Evolutionary conservation across 2,113 vertebrate species (phyloP), one percentile per base, ranked within the genome.

Genomic region (Amblyornis subalaris): DNA sequence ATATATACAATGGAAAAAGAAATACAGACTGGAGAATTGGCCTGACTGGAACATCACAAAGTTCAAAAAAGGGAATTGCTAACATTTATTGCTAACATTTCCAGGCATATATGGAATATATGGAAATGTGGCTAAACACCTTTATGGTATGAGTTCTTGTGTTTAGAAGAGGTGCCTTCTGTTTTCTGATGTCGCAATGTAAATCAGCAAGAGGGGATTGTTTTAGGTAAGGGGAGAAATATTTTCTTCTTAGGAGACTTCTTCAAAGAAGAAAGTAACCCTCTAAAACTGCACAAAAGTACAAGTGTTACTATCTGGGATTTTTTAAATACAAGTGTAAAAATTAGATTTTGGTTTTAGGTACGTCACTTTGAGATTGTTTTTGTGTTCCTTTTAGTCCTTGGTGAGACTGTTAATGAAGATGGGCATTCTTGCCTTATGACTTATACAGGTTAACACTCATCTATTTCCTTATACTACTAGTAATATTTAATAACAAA

Each of bases 241-340:
- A 54, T 4, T 67, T 79, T 6, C 11, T 38, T 47, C 29, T 44
- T 57, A 44, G 25, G 5, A 70, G 5, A 66, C 1, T 65, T 78
- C 35, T 82, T 55, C 19, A 57, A 62, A 74, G 33, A 62, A 64
- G 55, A 72, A 69, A 64, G 2, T 0, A 50, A 69, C 12, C 1
- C 6, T 47, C 18, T 53, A 28, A 69, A 81, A 64, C 7, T 40
- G 2, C 29, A 33, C 5, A 45, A 26, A 75, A 50, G 12, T 57
- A 26, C 3, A 53, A 81, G 12, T 13, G 2, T 58, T 67, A 5
- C 3, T 3, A 36, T 7, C 8, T 58, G 6, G 2, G 8, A 5
- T 12, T 2, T 42, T 69, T 33, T 36, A 5, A 78, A 38, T 48
- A 15, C 21, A 53, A 22, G 11, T 35, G 42, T 79, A 55, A 28